Evolutionary conservation across 2,113 vertebrate species (phyloP), one percentile per base, ranked within the genome.

Genomic region (Petroica traversi): DNA sequence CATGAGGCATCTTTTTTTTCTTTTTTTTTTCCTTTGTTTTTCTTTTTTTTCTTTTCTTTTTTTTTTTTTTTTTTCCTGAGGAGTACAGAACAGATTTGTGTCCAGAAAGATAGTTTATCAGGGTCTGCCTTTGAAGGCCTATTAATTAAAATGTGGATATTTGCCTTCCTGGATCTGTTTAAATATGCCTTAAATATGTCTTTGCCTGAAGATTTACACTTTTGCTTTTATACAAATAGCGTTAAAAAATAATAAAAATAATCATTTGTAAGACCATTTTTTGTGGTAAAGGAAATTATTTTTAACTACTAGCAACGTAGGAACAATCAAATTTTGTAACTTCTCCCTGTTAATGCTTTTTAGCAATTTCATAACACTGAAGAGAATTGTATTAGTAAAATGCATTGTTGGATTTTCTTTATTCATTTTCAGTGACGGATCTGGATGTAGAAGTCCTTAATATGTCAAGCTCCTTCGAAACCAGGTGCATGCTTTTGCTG

Each of bases 141-240:
- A 51, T 95, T 96, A 89, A 93, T 95, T 85, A 97, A 92, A 95
- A 85, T 66, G 58, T 81, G 86, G 20, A 57, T 96, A 33, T 93
- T 43, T 41, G 33, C 63, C 40, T 95, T 89, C 67, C 43, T 22
- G 22, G 34, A 14, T 46, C 49, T 85, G 34, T 58, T 92, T 87
- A 91, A 86, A 87, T 84, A 63, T 75, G 36, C 46, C 45, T 91
- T 89, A 92, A 79, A 75, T 92, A 74, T 82, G 34, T 58, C 69
- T 79, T 51, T 73, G 69, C 29, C n/a, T 66, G 46, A 82, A 87
- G 74, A 69, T 71, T 58, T 77, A 41, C 9, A 6, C 28, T 92
- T 76, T 46, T 73, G 14, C 36, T 75, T 81, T 83, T 66, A 46
- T 34, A 68, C 38, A 55, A 92, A 58, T 48, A 69, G 4, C 13